phyloP scores from a whole-genome alignment of 2,113 vertebrate species.

The Zingel zingel region DNA sequence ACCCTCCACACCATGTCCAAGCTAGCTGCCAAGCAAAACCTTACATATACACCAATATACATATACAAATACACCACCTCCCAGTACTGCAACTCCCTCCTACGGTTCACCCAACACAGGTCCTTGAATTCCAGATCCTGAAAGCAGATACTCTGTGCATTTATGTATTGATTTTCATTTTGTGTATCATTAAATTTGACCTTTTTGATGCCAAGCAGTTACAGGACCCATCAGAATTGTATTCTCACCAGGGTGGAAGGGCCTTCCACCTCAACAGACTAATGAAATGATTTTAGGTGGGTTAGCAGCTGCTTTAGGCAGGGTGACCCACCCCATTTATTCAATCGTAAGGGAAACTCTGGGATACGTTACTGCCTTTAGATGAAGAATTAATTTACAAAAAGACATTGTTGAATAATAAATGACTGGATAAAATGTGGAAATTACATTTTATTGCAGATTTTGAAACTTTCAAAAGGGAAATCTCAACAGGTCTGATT shows the following conservation, averaged over 20 bases:
- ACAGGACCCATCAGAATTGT: conserved; percentile 50
- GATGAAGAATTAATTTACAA: conserved; percentile 72
- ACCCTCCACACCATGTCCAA: conserved; percentile 61
- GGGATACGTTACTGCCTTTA: conserved; percentile 59
- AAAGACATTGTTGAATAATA: conserved; percentile 64
- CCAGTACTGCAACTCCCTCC: conserved; percentile 29
- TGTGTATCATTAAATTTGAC: conserved; percentile 61
- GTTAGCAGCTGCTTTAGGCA: conserved; percentile 69
- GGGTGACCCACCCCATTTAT: conserved; percentile 69
- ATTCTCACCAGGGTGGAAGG: conserved; percentile 54
- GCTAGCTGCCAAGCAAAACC: conserved; percentile 68
- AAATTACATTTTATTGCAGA: conserved; percentile 38
- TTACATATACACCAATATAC: no score
- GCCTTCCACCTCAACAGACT: conserved; percentile 32
- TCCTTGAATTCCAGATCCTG: conserved; percentile 43
- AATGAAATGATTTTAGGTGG: conserved; percentile 68
- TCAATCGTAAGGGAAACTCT: conserved; percentile 50
- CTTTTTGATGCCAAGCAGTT: conserved; percentile 62
- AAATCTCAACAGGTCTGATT: conserved; percentile 5
- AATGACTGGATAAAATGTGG: conserved; percentile 55
- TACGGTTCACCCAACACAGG: conserved; percentile 8
- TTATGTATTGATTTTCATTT: conserved; percentile 62
- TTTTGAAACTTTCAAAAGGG: conserved; percentile 31
- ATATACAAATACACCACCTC: conserved; percentile 40
- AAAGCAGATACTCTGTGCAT: conserved; percentile 32